Conservation (phyloP, 2,888 invertebrate species). For the Chrysolina oricalcia region DNA sequence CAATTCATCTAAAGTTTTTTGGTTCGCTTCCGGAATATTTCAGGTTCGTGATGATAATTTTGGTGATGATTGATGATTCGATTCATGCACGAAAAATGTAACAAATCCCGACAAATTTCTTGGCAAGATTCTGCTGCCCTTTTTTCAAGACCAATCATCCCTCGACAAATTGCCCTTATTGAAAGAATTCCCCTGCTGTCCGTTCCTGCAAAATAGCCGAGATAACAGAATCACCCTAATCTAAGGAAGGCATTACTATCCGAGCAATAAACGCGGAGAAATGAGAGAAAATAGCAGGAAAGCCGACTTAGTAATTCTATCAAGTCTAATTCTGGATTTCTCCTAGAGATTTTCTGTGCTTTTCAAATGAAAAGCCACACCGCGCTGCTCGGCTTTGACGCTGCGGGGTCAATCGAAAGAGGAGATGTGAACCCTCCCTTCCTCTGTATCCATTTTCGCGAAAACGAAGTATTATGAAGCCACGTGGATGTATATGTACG, state of each 20-base stretch:
- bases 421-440: conserved; percentile 29
- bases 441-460: conserved; percentile 23
- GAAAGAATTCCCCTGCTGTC: not conserved
- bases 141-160: conserved; percentile 2
- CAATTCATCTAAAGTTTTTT: too few relatives aligned
- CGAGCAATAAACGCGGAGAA: conserved; percentile 46
- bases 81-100: not conserved
- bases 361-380: conserved; percentile 59
- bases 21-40: too few relatives aligned
- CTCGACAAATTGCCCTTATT: not conserved
- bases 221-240: conserved; percentile 33
- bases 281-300: conserved; percentile 50
- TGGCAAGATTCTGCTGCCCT: too few relatives aligned
- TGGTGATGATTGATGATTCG: too few relatives aligned
- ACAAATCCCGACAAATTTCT: not conserved
- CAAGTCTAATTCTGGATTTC: conserved; percentile 51
- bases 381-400: conserved; percentile 39
- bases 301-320: conserved; percentile 53
- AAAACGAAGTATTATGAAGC: conserved; percentile 7
- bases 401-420: conserved; percentile 34
- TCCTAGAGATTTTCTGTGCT: conserved; percentile 49
- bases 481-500: not conserved
- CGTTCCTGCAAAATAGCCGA: conserved; percentile 12
- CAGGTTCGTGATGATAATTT: too few relatives aligned
- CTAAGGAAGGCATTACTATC: conserved; percentile 30